These are phyloP conservation scores for Virgularia gustaviana DNA, from an alignment of 92 coral and sea anemone species.

Conservation along the genomic window DNA sequence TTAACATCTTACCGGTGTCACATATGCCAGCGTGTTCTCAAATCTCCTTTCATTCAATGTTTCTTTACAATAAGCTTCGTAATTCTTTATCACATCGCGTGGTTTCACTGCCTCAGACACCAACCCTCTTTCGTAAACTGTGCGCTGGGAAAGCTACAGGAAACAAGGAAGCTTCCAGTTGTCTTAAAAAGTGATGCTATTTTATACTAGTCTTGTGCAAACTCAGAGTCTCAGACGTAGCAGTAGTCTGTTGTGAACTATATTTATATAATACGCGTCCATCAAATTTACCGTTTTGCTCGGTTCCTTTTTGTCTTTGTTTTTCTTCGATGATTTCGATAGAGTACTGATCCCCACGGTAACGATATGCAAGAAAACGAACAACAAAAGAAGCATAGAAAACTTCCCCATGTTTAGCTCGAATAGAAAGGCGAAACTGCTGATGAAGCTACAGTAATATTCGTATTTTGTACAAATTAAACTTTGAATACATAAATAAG, in stretches of 20 bases:
- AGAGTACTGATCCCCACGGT: constrained; percentile 18
- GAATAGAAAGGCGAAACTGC: background rate
- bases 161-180: background rate
- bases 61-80: constrained; percentile 55
- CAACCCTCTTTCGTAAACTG: constrained; percentile 60
- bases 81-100: constrained; percentile 74
- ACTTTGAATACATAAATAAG: no score
- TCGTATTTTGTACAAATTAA: background rate
- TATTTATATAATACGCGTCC: no score
- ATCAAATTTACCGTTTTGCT: no score
- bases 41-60: constrained; percentile 52
- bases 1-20: constrained; percentile 84
- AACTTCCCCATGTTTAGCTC: background rate
- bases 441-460: background rate
- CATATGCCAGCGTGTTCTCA: constrained; percentile 75
- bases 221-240: no score
- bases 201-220: no score
- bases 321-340: constrained; percentile 25
- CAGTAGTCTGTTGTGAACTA: no score
- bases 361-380: constrained; percentile 18
- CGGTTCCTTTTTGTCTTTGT: constrained; percentile 4
- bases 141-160: constrained; percentile 9
- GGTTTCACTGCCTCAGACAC: constrained; percentile 71
- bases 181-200: no score
- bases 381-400: background rate